Evolutionary conservation across 2,888 invertebrate species (phyloP), one percentile per base, ranked within the genome.

Genomic region (Troglohyphantes excavatus): DNA sequence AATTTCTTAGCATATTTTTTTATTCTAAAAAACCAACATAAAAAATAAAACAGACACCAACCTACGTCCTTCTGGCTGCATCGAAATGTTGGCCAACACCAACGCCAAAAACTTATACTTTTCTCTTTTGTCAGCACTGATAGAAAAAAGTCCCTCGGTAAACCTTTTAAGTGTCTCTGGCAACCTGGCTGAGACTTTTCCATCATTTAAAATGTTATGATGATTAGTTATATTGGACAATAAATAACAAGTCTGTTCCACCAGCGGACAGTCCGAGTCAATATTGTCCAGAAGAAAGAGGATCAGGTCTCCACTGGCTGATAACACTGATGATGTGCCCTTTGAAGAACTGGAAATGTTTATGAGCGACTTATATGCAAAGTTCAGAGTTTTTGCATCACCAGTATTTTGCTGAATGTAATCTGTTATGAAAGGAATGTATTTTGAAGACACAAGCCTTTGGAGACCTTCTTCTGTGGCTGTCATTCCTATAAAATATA

Each of bases 41-140:
- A 65, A 33, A 65, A 78, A 61, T 9, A 65, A 26, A 75, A 23
- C 9, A 75, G n/a, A 29, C n/a, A 53, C 83, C 23, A 27, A 83
- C 83, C 23, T 61, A 27, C 72, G 19, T 2, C 26, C 59, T 9
- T 11, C 63, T 13, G 63, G 63, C 2, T 21, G n/a, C n/a, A n/a
- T 23, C 0, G 73, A 59, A 61, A 83, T 23, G 23, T 72, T 73
- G 1, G 72, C 63, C 59, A 83, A 83, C 9, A 63, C 61, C 5
- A 83, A 39, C 21, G 61, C 26, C n/a, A 83, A 73, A 39, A 73
- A 83, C 27, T 70, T 29, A 43, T 63, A 83, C 26, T 73, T 83
- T 1, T 83, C 33, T 0, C 63, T 79, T 13, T 43, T n/a, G n/a
- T 27, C 27, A 19, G 17, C 27, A n/a, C 67, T 43, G 17, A 21